Evolutionary conservation across 1,140 invertebrate species (phyloP).

Genomic region (Anadara kagoshimensis): DNA sequence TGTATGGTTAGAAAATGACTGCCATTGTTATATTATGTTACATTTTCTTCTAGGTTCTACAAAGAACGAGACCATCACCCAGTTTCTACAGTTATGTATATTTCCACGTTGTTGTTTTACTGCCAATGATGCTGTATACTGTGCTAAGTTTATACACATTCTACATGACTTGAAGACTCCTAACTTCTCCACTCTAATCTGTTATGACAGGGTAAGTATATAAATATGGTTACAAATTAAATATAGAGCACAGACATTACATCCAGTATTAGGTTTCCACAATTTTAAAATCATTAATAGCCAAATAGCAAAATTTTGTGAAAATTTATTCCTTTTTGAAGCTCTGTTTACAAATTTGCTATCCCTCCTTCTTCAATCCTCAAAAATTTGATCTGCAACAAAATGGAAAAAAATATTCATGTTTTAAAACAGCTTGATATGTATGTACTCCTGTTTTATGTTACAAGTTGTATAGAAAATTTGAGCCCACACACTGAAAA

Average conservation of each 20-base stretch:
- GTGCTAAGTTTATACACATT: slow-evolving; percentile 96
- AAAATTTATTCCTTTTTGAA: too few species aligned
- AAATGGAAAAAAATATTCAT: too few species aligned
- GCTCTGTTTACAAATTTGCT: too few species aligned
- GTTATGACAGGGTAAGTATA: slow-evolving; percentile 91
- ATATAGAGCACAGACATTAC: background rate
- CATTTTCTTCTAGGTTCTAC: slow-evolving; percentile 80
- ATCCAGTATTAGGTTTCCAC: background rate
- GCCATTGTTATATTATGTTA: background rate
- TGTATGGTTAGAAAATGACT: background rate
- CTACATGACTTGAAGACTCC: slow-evolving; percentile 96
- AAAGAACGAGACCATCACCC: slow-evolving; percentile 97
- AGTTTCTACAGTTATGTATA: slow-evolving; percentile 93
- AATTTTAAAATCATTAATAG: too few species aligned
- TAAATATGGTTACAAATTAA: background rate
- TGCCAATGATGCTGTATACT: slow-evolving; percentile 95
- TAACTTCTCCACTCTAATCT: slow-evolving; percentile 97
- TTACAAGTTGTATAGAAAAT: too few species aligned
- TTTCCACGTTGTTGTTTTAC: slow-evolving; percentile 97
- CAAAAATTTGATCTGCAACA: too few species aligned
- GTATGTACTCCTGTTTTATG: too few species aligned
- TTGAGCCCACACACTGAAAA: too few species aligned
- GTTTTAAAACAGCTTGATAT: too few species aligned
- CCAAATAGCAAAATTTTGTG: background rate
- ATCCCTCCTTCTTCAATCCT: too few species aligned